A percentile compares a stretch with the other conserved stretches of the same genome.
phyloP scores from a whole-genome alignment of 2,888 invertebrate genomes.

The Drosophila heteroneura region DNA sequence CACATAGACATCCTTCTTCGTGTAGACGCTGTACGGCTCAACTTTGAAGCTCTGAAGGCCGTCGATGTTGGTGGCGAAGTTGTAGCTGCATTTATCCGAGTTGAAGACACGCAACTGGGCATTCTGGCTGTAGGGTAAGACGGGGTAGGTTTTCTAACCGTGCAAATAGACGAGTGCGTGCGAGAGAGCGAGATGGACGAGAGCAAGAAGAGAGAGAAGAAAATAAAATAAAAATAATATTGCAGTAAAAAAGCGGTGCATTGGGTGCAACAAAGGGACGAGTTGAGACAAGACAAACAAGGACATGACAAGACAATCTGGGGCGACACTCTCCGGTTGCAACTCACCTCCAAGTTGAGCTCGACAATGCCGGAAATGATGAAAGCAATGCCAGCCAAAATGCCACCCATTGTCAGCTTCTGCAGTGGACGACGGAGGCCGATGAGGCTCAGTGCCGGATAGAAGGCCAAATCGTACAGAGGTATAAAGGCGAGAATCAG shows the following conservation, averaged over 20 bases:
- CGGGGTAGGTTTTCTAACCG: conserved; percentile 88
- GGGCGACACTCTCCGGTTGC: not conserved
- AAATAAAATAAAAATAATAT: conserved; percentile 10
- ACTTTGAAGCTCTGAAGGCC: conserved; percentile 52
- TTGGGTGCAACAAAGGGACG: conserved; percentile 35
- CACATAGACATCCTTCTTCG: conserved; percentile 70
- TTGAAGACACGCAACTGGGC: conserved; percentile 91
- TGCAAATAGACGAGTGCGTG: conserved; percentile 45
- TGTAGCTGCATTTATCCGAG: conserved; percentile 86
- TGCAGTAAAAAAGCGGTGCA: conserved; percentile 9
- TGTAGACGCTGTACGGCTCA: conserved; percentile 53
- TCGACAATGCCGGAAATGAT: conserved; percentile 95
- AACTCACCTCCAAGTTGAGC: conserved; percentile 89
- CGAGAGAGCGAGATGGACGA: conserved; percentile 37
- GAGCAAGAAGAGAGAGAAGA: conserved; percentile 27
- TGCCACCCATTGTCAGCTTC: conserved; percentile 94
- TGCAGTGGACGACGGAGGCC: conserved; percentile 91
- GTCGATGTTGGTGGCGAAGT: conserved; percentile 66
- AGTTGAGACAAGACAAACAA: not conserved
- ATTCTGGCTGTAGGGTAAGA: conserved; percentile 87
- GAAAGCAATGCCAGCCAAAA: conserved; percentile 94
- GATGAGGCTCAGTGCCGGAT: conserved; percentile 91
- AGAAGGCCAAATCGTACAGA: conserved; percentile 91
- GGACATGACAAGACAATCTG: not conserved
- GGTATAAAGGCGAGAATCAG: conserved; percentile 95